Base-by-base conservation (phyloP, 2,113 vertebrate genomes). In the Trichomycterus rosablanca region DNA sequence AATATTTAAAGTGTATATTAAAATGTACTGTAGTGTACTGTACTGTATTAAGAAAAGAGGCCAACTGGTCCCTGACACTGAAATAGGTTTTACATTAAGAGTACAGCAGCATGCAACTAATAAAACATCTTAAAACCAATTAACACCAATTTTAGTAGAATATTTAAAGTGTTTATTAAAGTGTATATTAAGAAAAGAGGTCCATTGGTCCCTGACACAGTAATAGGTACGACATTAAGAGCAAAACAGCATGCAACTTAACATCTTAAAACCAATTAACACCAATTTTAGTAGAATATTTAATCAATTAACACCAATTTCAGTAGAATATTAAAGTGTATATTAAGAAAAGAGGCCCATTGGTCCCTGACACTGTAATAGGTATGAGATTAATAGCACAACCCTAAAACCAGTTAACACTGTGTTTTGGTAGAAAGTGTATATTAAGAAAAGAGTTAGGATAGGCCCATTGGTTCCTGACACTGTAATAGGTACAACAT, bases 31-130 rank as follows among this genome's bases (percentile, higher is more conserved):
- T n/a, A n/a, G n/a, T n/a, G n/a, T n/a, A n/a, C n/a, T n/a, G n/a
- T n/a, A n/a, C n/a, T n/a, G n/a, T n/a, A n/a, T n/a, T n/a, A 81
- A 45, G 44, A 84, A 86, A 26, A 76, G 73, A 78, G 74, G 78
- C 3, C 81, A 76, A 14, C 74, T 83, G 18, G 64, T 84, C 9
- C 77, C 75, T 24, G 81, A 86, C 5, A 81, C 78, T 15, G 63
- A 80, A 56, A 67, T 76, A 14, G 84, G 85, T 86, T n/a, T n/a
- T n/a, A n/a, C n/a, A n/a, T n/a, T n/a, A n/a, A n/a, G n/a, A n/a
- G n/a, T n/a, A n/a, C 53, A 62, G 43, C 30, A 32, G 14, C 22
- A 51, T 30, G 37, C 14, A 1, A 35, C 14, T 35, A 3, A 35
- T 4, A 35, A 35, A 35, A 3, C 34, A 35, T 12, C 34, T 11